Evolutionary conservation across 2,888 invertebrate genomes (phyloP).

Genomic region (Sympetrum striolatum): DNA sequence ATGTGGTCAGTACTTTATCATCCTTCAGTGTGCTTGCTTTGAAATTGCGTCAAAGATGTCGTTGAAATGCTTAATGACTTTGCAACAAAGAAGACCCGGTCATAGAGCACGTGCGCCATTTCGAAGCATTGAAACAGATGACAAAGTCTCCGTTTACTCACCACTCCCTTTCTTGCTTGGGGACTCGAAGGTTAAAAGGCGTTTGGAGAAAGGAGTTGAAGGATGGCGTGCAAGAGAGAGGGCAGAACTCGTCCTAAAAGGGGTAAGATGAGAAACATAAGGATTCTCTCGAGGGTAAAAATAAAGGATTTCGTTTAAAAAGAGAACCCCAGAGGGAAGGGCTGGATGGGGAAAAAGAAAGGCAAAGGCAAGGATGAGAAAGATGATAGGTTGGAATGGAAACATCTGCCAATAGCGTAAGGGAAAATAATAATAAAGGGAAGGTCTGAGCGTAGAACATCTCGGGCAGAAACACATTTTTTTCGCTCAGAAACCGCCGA

Average conservation of each 20-base stretch:
- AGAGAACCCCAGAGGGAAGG: background rate
- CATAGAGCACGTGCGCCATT: too few species aligned
- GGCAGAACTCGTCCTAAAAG: background rate
- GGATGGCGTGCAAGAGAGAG: background rate
- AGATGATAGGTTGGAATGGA: conserved; percentile 37
- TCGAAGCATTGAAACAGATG: too few species aligned
- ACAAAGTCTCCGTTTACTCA: too few species aligned
- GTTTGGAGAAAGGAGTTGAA: background rate
- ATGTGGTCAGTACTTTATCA: too few species aligned
- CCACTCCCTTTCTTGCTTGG: background rate
- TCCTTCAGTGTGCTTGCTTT: too few species aligned
- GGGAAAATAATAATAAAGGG: conserved; percentile 24
- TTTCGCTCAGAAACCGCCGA: background rate
- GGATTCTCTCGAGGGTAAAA: background rate
- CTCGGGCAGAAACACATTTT: conserved; percentile 7
- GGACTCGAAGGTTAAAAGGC: background rate
- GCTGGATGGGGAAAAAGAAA: background rate
- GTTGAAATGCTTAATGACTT: too few species aligned
- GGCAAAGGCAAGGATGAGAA: background rate
- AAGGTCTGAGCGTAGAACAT: background rate
- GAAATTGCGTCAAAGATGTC: too few species aligned
- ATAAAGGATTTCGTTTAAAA: conserved; percentile 32
- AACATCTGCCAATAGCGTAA: conserved; percentile 36
- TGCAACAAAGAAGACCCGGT: too few species aligned
- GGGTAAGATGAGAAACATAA: conserved; percentile 9